Base-by-base conservation (phyloP, 2,888 invertebrate genomes). In the Hybos culiciformis region DNA sequence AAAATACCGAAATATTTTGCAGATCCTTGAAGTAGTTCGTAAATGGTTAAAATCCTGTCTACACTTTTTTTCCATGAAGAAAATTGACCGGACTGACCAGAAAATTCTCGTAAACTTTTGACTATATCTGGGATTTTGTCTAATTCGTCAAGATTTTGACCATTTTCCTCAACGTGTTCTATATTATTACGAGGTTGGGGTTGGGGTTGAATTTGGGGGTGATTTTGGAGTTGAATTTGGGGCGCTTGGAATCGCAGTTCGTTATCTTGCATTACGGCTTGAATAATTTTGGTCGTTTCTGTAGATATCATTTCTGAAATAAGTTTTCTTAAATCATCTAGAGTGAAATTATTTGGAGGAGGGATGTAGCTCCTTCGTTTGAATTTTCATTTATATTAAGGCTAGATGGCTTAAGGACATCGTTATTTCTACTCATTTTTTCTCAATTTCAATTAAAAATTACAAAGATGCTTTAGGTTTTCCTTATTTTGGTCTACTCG, bases 81-180 rank as follows among this genome's bases (percentile, higher is more conserved):
- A 26, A 40, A 44, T 32, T 48, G 44, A 8, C 33, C 37, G 29
- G 46, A 41, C 11, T 41, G 24, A 15, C 45, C 44, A 8, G 41
- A 36, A 18, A 46, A 46, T 11, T 41, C 41, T 15, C 46, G 17
- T 5, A 46, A 12, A 26, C 37, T 43, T 17, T 39, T 37, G 8
- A 46, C 45, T 3, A 47, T 42, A 20, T 48, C 42, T 5, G 49
- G 46, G n/a, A 46, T 42, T 33, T 39, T 44, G 20, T 47, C 46
- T 14, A 48, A 19, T 4, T 46, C 48, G 24, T 17, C 17, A 8
- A 44, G 12, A 42, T 41, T 36, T 12, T 26, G 21, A 11, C 31
- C 31, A 14, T 11, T 14, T 12, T 31, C 18, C 7, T 15, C 32
- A 14, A 24, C 24, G 34, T 41, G 34, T 36, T 41, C 41, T 23